Conservation (phyloP, 30 jellyfish, hydroid and myxozoan species). For the Rhopilema esculentum region DNA sequence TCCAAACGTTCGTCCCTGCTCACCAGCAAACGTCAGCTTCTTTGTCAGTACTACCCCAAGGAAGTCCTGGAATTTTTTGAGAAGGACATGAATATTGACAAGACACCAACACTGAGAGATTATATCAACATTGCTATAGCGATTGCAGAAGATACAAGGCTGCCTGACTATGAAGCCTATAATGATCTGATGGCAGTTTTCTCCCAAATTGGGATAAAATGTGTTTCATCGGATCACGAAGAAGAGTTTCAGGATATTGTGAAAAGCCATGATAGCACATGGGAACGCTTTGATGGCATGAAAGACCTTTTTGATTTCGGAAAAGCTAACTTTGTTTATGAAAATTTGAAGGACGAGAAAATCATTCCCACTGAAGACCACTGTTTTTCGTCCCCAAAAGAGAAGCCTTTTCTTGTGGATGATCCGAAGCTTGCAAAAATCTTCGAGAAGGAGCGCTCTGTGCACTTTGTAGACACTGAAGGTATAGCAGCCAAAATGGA, state of each 20-base stretch:
- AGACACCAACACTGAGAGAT: conserved; percentile 73
- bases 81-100: conserved; percentile 40
- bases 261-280: neutral
- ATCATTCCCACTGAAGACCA: conserved; percentile 68
- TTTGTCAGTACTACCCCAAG: conserved; percentile 60
- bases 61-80: conserved; percentile 70
- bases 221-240: conserved; percentile 8
- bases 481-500: neutral
- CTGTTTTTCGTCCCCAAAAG: conserved; percentile 43
- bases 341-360: conserved; percentile 44
- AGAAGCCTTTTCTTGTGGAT: conserved; percentile 61
- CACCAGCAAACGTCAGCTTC: conserved; percentile 48
- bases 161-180: conserved; percentile 68
- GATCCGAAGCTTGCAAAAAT: conserved; percentile 21
- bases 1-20: conserved; percentile 2
- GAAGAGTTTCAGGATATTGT: neutral
- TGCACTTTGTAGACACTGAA: conserved; percentile 34
- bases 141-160: conserved; percentile 64
- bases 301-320: neutral
- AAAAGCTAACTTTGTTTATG: conserved; percentile 10
- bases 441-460: conserved; percentile 29
- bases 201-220: conserved; percentile 61
- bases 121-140: conserved; percentile 66
- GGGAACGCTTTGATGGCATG: neutral
- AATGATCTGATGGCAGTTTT: conserved; percentile 56